Evolutionary conservation across 2,888 invertebrate species (phyloP).

Genomic region (Synergus gifuensis): DNA sequence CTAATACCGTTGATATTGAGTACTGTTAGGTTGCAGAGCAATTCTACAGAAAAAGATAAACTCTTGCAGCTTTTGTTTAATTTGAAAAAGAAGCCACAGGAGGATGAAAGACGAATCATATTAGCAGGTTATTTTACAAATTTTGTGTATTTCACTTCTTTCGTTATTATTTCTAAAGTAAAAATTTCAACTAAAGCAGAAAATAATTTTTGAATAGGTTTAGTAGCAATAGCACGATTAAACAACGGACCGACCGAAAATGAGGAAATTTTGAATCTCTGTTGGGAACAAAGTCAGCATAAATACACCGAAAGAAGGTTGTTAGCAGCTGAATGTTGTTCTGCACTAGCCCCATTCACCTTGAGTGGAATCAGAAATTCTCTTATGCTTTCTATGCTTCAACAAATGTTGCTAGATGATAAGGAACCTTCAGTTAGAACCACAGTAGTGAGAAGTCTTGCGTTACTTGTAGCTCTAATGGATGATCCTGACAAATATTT

Average conservation of each 20-base stretch:
- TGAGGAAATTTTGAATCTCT: slow-evolving; percentile 84
- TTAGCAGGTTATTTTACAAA: slow-evolving; percentile 77
- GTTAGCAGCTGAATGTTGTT: slow-evolving; percentile 85
- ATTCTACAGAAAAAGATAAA: slow-evolving; percentile 81
- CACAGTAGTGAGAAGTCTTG: slow-evolving; percentile 82
- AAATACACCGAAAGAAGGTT: slow-evolving; percentile 84
- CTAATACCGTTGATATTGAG: slow-evolving; percentile 83
- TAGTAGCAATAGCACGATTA: slow-evolving; percentile 78
- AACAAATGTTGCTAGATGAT: slow-evolving; percentile 85
- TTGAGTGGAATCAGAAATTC: slow-evolving; percentile 84
- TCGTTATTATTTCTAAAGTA: neutral
- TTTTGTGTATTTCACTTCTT: slow-evolving; percentile 33
- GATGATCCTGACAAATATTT: slow-evolving; percentile 83
- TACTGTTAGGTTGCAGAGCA: slow-evolving; percentile 81
- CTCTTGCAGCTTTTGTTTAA: slow-evolving; percentile 84
- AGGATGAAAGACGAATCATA: slow-evolving; percentile 82
- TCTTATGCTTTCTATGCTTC: slow-evolving; percentile 84
- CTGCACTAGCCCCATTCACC: slow-evolving; percentile 83
- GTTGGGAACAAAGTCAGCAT: slow-evolving; percentile 86
- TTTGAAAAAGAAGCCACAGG: slow-evolving; percentile 85
- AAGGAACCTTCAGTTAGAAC: slow-evolving; percentile 82
- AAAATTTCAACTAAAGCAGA: neutral
- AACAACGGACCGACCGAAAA: slow-evolving; percentile 80
- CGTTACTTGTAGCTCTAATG: slow-evolving; percentile 82
- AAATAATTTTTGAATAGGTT: slow-evolving; percentile 67